Percentiles rank a stretch among this genome's conserved stretches.
These are phyloP conservation scores for Solea solea DNA, from an alignment of 2,113 vertebrate genomes.

Conservation along the genomic window DNA sequence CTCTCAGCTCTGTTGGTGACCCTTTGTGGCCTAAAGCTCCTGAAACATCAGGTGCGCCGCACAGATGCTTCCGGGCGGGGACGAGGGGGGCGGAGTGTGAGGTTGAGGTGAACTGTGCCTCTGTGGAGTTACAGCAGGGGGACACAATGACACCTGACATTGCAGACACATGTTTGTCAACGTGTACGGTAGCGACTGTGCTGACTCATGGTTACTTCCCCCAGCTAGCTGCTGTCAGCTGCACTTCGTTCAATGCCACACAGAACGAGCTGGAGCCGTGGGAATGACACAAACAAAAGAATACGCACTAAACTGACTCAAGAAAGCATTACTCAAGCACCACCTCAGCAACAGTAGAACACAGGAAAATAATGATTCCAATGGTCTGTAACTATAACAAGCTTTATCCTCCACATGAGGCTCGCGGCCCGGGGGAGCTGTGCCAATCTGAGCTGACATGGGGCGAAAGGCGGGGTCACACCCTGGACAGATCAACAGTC, in stretches of 20 bases:
- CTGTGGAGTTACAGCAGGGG: constrained; percentile 36
- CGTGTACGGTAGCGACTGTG: background rate
- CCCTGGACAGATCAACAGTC: too few species aligned
- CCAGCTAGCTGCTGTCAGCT: constrained; percentile 44
- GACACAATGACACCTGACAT: constrained; percentile 37
- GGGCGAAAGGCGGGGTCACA: too few species aligned
- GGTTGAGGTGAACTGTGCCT: background rate
- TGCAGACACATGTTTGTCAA: constrained; percentile 30
- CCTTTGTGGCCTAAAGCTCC: constrained; percentile 15
- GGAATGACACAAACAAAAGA: background rate
- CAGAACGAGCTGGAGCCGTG: background rate
- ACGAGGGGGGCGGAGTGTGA: background rate
- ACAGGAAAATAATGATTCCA: background rate
- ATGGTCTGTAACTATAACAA: background rate
- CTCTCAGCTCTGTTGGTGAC: constrained; percentile 12
- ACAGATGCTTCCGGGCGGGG: background rate
- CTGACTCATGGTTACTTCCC: constrained; percentile 63
- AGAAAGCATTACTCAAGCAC: constrained; percentile 49
- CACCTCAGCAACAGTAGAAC: background rate
- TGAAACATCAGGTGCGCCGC: constrained; percentile 1
- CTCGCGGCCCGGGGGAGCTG: too few species aligned
- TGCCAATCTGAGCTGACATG: too few species aligned
- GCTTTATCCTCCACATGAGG: background rate
- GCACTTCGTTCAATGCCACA: background rate
- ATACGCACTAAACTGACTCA: constrained; percentile 9